Conservation (phyloP, 2,888 invertebrate genomes). For the Panopea generosa region DNA sequence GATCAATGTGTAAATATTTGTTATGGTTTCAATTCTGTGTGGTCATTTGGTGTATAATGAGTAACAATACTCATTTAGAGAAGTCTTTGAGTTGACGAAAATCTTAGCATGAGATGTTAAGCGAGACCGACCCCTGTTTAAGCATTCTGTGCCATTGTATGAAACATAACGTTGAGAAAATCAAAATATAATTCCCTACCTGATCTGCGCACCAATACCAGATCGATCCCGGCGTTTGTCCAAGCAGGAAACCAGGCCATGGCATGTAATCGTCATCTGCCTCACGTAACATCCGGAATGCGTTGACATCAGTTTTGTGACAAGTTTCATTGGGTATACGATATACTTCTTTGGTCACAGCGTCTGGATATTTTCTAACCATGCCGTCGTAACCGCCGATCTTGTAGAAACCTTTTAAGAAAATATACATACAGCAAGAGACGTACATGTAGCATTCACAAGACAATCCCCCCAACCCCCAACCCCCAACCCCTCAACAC, state of each 20-base stretch:
- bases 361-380: constrained; percentile 84
- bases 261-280: constrained; percentile 86
- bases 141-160: no score
- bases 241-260: constrained; percentile 86
- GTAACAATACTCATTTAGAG: no score
- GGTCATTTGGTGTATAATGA: no score
- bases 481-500: no score
- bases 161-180: no score
- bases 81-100: no score
- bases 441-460: no score
- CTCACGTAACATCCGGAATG: constrained; percentile 85
- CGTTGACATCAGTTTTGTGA: constrained; percentile 82
- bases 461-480: no score
- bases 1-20: no score
- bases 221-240: constrained; percentile 86
- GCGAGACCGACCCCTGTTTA: no score
- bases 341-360: constrained; percentile 77
- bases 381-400: constrained; percentile 85
- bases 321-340: constrained; percentile 79
- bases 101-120: no score
- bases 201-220: constrained; percentile 87
- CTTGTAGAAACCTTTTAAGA: constrained; percentile 82
- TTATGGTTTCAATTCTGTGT: no score
- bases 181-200: constrained; percentile 64
- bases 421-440: background rate